Conservation (phyloP, 2,888 invertebrate genomes). For the Leptinotarsa tumamoca region DNA sequence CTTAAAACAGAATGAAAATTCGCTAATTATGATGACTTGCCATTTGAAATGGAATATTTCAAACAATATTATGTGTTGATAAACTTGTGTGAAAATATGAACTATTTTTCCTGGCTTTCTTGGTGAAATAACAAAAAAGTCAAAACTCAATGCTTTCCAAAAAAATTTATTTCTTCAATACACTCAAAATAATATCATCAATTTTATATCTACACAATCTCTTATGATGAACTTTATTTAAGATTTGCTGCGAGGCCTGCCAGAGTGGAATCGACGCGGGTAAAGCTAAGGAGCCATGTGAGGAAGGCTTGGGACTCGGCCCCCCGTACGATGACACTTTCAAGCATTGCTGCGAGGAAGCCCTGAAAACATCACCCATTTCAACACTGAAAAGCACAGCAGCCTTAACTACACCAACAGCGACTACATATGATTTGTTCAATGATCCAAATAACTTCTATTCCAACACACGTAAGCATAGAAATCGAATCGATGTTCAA, state of each 20-base stretch:
- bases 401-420: neutral
- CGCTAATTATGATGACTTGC: too few species aligned
- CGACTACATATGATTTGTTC: neutral
- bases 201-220: too few species aligned
- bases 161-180: too few species aligned
- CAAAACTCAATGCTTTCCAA: too few species aligned
- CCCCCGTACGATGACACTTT: neutral
- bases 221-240: neutral
- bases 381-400: neutral
- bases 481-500: too few species aligned
- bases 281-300: neutral
- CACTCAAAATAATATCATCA: too few species aligned
- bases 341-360: conserved; percentile 4
- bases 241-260: neutral
- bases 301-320: neutral
- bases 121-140: too few species aligned
- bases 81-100: too few species aligned
- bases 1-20: too few species aligned
- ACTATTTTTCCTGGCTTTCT: too few species aligned
- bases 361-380: neutral
- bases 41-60: too few species aligned
- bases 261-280: conserved; percentile 4
- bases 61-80: too few species aligned
- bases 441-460: neutral
- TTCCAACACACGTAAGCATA: neutral